Percentiles rank a stretch among this genome's conserved stretches.
Conservation (phyloP, 2,797 vertebrate genomes). For the Pseudomugil gertrudae region DNA sequence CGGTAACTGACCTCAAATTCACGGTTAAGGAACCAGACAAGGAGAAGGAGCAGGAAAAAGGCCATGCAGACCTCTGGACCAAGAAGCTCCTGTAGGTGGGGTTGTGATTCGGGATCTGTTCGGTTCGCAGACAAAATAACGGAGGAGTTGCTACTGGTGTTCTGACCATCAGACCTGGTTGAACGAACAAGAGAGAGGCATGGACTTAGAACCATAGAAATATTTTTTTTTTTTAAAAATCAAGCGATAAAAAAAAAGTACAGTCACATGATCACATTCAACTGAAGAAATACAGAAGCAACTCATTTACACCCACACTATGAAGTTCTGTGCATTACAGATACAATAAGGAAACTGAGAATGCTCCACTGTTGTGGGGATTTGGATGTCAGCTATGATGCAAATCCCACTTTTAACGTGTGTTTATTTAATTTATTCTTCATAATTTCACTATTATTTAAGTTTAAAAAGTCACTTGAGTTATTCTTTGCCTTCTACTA, state of each 20-base stretch:
- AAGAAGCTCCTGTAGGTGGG: constrained; percentile 79
- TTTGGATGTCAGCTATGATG: neutral
- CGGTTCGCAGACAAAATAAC: constrained; percentile 34
- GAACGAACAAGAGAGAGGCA: constrained; percentile 14
- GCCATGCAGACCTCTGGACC: constrained; percentile 89
- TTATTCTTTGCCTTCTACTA: too few relatives aligned
- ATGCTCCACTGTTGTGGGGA: neutral
- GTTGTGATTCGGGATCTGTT: constrained; percentile 21
- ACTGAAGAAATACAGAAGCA: neutral
- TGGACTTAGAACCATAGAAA: neutral
- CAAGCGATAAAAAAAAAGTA: too few relatives aligned
- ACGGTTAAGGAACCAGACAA: constrained; percentile 98
- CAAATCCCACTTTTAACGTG: neutral
- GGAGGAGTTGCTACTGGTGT: constrained; percentile 53
- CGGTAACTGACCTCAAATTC: constrained; percentile 98
- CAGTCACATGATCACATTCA: neutral
- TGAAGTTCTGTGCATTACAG: neutral
- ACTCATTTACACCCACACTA: neutral
- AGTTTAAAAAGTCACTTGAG: neutral
- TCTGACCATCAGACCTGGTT: constrained; percentile 58
- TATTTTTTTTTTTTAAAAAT: too few relatives aligned
- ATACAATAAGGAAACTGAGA: neutral
- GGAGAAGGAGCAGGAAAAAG: constrained; percentile 91
- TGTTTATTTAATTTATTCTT: neutral
- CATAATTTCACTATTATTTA: neutral